phyloP scores from a whole-genome alignment of 1,140 invertebrate species.

The Drosophila carrolli region DNA sequence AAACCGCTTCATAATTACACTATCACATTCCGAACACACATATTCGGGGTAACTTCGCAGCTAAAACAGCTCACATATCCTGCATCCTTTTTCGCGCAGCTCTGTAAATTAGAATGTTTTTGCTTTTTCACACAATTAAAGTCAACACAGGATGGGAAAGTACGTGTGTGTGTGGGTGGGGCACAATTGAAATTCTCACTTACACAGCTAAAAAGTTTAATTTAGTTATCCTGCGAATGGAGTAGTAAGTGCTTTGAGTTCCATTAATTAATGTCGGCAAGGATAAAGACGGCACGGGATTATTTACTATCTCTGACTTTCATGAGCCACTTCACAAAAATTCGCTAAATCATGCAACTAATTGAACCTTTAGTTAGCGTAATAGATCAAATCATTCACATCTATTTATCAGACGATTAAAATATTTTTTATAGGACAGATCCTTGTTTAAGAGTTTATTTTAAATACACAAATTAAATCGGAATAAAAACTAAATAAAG shows the following conservation, averaged over 20 bases:
- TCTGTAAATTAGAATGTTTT: slow-evolving; percentile 81
- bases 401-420: too few species aligned
- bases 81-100: slow-evolving; percentile 59
- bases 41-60: slow-evolving; percentile 10
- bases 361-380: slow-evolving; percentile 22
- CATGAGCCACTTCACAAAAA: slow-evolving; percentile 56
- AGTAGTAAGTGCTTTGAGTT: slow-evolving; percentile 22
- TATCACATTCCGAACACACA: slow-evolving; percentile 68
- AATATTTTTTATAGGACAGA: too few species aligned
- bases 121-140: slow-evolving; percentile 83
- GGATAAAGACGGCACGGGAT: slow-evolving; percentile 1
- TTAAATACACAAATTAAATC: slow-evolving; percentile 2
- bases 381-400: background rate
- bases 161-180: slow-evolving; percentile 1
- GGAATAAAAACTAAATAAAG: background rate
- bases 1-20: slow-evolving; percentile 81
- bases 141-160: slow-evolving; percentile 54
- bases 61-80: slow-evolving; percentile 56
- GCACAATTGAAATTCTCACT: slow-evolving; percentile 70
- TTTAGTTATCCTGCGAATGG: slow-evolving; percentile 31
- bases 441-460: background rate
- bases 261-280: slow-evolving; percentile 64
- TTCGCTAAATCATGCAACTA: slow-evolving; percentile 59
- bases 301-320: slow-evolving; percentile 42
- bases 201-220: slow-evolving; percentile 43